Conservation (phyloP, 2,888 invertebrate genomes). For the Archips xylosteana region DNA sequence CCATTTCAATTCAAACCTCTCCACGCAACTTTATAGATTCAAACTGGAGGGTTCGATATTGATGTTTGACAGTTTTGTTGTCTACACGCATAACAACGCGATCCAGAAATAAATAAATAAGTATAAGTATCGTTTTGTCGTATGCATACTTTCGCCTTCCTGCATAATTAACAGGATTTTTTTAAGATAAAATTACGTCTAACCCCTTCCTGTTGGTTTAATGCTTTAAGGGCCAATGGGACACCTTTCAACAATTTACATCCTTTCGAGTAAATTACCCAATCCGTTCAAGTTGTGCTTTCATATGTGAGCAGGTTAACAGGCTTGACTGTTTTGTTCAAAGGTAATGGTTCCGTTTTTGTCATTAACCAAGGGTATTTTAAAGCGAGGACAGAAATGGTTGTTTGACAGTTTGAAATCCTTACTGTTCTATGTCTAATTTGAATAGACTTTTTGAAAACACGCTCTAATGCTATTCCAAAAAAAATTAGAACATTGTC, state of each 20-base stretch:
- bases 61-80: too few species aligned
- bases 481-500: too few species aligned
- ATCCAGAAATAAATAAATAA: neutral
- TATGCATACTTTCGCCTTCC: too few species aligned
- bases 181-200: neutral
- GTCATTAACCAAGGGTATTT: neutral
- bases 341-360: constrained; percentile 29
- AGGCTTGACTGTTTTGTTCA: neutral
- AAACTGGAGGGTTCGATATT: too few species aligned
- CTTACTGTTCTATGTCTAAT: neutral
- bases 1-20: too few species aligned
- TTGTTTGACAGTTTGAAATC: neutral
- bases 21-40: too few species aligned
- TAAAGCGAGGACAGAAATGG: neutral
- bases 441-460: too few species aligned
- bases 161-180: neutral
- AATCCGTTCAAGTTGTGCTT: constrained; percentile 68
- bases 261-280: constrained; percentile 64
- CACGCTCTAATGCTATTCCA: too few species aligned
- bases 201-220: neutral
- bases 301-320: constrained; percentile 46
- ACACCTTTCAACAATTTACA: constrained; percentile 71
- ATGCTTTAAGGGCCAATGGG: constrained; percentile 44
- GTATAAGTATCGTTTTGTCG: too few species aligned
- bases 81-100: too few species aligned